Conservation (phyloP, 2,888 invertebrate species). For the Megamerina dolium region DNA sequence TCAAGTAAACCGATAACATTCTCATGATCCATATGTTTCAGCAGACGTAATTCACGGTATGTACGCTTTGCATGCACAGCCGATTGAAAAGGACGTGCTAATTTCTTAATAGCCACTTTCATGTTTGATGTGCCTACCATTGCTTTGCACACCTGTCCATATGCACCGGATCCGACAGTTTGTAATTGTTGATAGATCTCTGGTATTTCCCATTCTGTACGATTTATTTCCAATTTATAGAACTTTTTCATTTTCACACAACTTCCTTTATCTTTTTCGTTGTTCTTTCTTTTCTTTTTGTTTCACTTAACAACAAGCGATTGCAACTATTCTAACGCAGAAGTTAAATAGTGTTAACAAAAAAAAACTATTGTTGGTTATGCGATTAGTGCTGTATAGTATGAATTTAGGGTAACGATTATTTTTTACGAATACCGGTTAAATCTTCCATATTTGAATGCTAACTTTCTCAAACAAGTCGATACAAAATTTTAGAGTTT, state of each 20-base stretch:
- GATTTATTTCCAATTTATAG: conserved; percentile 89
- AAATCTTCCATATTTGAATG: no score
- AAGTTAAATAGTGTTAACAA: no score
- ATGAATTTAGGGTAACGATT: no score
- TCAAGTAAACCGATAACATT: conserved; percentile 91
- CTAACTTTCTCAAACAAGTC: no score
- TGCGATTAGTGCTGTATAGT: no score
- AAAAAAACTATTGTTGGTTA: no score
- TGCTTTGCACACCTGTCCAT: conserved; percentile 75
- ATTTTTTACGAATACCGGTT: no score
- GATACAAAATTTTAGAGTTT: no score
- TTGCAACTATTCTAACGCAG: no score
- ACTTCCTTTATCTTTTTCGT: not conserved
- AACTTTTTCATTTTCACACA: conserved; percentile 58
- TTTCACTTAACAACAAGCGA: no score
- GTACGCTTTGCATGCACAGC: conserved; percentile 98
- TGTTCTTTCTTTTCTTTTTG: no score
- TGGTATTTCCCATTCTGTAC: conserved; percentile 96
- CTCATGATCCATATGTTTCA: conserved; percentile 99
- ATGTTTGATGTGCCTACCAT: conserved; percentile 32
- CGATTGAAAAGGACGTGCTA: conserved; percentile 82
- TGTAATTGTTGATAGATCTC: conserved; percentile 84
- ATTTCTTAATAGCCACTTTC: conserved; percentile 92
- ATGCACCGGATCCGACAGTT: conserved; percentile 94
- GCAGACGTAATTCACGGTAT: conserved; percentile 88